These are phyloP conservation scores for Lichenostomus cassidix DNA, from an alignment of 2,113 vertebrate species.

Conservation along the genomic window DNA sequence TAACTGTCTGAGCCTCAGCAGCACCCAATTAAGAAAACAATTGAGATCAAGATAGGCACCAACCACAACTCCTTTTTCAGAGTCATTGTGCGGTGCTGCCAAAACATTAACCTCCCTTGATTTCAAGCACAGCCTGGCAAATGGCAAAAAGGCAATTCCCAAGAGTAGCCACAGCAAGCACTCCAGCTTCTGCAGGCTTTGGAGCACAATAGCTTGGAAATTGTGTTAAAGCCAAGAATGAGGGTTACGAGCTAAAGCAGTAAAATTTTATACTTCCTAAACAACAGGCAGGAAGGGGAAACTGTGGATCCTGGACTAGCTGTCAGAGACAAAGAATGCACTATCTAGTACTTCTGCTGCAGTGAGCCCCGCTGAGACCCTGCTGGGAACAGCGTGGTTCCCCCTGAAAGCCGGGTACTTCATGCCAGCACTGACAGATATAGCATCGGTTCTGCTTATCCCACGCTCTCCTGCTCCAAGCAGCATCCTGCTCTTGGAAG, in stretches of 20 bases:
- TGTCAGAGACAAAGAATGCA: neutral
- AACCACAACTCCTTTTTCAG: neutral
- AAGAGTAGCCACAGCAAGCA: neutral
- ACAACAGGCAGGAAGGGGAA: neutral
- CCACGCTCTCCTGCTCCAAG: neutral
- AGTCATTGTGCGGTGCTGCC: neutral
- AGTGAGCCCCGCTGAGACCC: neutral
- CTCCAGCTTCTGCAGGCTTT: neutral
- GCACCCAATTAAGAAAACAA: slow-evolving; percentile 2
- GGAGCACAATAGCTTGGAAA: neutral
- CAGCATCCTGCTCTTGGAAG: neutral
- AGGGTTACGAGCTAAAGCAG: neutral
- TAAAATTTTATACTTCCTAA: neutral
- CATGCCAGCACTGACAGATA: neutral
- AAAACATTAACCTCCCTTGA: neutral
- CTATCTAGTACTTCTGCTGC: neutral
- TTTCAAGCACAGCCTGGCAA: neutral
- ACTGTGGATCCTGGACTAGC: neutral
- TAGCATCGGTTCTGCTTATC: neutral
- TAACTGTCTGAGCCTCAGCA: neutral
- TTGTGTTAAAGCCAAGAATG: neutral
- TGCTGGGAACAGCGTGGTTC: neutral
- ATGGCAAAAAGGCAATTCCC: neutral
- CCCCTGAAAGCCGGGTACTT: neutral
- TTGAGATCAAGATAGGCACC: neutral